These are phyloP conservation scores for Zonotrichia leucophrys DNA, from an alignment of 2,113 vertebrate species.

Conservation along the genomic window DNA sequence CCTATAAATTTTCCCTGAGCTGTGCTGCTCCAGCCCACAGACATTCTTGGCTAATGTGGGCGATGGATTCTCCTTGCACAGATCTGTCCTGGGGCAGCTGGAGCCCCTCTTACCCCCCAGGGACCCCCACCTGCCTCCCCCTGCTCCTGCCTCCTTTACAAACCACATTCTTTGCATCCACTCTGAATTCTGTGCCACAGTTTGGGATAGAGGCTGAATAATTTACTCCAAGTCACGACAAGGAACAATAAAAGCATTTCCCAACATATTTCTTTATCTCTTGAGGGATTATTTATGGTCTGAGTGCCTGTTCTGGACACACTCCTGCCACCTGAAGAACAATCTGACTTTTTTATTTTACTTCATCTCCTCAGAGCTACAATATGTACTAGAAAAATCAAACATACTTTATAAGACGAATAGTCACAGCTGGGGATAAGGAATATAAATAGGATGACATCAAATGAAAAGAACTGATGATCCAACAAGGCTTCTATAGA, in stretches of 20 bases:
- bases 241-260: neutral
- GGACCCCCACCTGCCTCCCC: neutral
- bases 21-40: neutral
- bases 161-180: neutral
- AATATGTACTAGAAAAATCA: slow-evolving; percentile 35
- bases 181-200: neutral
- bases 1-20: rapidly evolving
- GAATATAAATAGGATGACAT: slow-evolving; percentile 61
- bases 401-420: slow-evolving; percentile 54
- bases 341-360: slow-evolving; percentile 32
- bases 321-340: slow-evolving; percentile 12
- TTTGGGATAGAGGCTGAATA: neutral
- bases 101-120: neutral
- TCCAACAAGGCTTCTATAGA: slow-evolving; percentile 58
- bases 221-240: neutral
- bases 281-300: neutral
- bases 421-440: slow-evolving; percentile 49
- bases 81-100: neutral
- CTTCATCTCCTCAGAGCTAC: neutral
- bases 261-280: neutral
- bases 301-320: neutral
- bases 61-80: neutral
- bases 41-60: neutral
- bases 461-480: slow-evolving; percentile 57
- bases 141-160: neutral